Base-by-base conservation (phyloP, 2,113 vertebrate species). In the Nibea albiflora region DNA sequence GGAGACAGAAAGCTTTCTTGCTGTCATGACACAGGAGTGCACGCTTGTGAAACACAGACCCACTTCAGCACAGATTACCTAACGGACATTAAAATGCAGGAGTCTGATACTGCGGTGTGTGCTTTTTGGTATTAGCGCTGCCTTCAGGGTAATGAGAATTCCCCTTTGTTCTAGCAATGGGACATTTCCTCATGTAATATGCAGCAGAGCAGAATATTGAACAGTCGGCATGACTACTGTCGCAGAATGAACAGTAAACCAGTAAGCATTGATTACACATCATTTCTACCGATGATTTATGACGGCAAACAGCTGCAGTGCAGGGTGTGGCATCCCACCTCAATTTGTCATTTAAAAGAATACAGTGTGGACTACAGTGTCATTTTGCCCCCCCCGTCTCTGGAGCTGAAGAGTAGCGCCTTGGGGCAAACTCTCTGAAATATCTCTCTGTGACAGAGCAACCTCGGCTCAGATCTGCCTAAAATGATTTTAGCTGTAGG, bases 401-500 rank as follows among this genome's bases (percentile, higher is more conserved):
- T 19, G 74, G 62, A 88, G 77, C 79, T 60, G 75, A 71, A 90
- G 11, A 88, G 81, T 65, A 73, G 66, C 56, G 76, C 87, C 92
- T 77, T 9, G 61, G 81, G 87, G 91, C 68, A 57, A 87, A 69
- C 73, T 52, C 90, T 93, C 90, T 91, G 87, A 94, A 92, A 90
- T 82, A 88, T 88, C 49, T 78, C 61, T 76, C 20, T 52, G 75
- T 80, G 78, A 86, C 78, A 72, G 85, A 28, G 74, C 81, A 83
- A 85, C 80, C 79, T 89, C 65, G 19, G 63, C 88, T 89, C 78
- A 86, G 83, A 90, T 92, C 80, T 79, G 78, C 86, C 85, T 73
- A 86, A 86, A 88, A 91, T 89, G 86, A 92, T 90, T 89, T 87
- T 78, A 81, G 89, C 90, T 87, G 87, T 20, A 80, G 89, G 89